Base-by-base conservation (phyloP, 2,113 vertebrate species). In the Pachycephala philippinensis region DNA sequence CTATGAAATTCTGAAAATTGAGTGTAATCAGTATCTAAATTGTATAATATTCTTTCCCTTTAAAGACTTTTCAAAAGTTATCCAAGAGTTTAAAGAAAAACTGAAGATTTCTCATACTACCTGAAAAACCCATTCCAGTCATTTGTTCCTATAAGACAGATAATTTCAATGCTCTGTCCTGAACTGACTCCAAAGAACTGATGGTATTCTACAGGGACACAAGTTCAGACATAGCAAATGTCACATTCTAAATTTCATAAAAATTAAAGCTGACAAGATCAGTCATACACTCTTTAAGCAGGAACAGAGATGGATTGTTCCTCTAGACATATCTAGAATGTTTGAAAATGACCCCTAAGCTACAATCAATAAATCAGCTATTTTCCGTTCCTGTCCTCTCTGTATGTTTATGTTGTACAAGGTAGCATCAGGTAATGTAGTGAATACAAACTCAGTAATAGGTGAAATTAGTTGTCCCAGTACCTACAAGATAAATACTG, bases 261-360 rank as follows among this genome's bases (percentile, higher is more conserved):
- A 89, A 87, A 39, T 53, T 61, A 74, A 89, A 81, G 19, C 26
- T 77, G 68, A 60, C 45, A 59, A 74, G 45, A 89, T 70, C 45
- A 45, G 40, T 74, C 63, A 66, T 8, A 65, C 24, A 33, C 24
- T 90, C 30, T 65, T 40, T 39, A 61, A 66, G 7, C 30, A 23
- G 74, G 10, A 90, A 28, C 11, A 49, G 40, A 93, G 28, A 66
- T 1, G 1, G 30, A 60, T 63, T 63, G 10, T 42, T 81, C 27
- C 11, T 57, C 42, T 80, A 10, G 18, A 44, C 2, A 15, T 45
- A 57, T 20, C 9, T 27, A 59, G 8, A 74, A 57, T 26, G 8
- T 42, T 66, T 66, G 35, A 89, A 84, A 89, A 84, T 35, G 1
- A 89, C 4, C 27, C 42, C 35, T 56, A 68, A 89, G 4, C 26